phyloP scores from a whole-genome alignment of 2,797 vertebrate species.

The Helicolenus hilgendorfi region DNA sequence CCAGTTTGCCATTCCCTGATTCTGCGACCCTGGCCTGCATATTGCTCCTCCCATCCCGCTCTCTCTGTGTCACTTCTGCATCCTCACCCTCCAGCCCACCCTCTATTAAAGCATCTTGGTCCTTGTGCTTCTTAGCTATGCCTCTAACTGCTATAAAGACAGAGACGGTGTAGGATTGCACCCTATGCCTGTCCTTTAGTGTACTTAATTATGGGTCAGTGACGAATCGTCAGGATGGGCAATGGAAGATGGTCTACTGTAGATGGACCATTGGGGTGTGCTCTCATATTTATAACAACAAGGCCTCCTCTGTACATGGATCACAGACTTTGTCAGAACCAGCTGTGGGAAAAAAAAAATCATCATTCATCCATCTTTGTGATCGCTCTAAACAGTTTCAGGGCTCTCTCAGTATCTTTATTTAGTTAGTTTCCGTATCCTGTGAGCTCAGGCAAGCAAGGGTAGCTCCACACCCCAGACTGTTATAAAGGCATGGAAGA shows the following conservation, averaged over 20 bases:
- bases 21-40: slow-evolving; percentile 35
- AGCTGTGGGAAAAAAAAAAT: slow-evolving; percentile 35
- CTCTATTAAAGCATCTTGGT: slow-evolving; percentile 70
- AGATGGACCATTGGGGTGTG: slow-evolving; percentile 13
- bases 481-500: slow-evolving; percentile 12
- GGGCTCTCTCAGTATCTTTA: slow-evolving; percentile 2
- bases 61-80: slow-evolving; percentile 70
- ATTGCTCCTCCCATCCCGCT: slow-evolving; percentile 61
- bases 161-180: slow-evolving; percentile 46
- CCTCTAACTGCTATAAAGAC: slow-evolving; percentile 63
- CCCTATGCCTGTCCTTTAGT: slow-evolving; percentile 31
- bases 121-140: slow-evolving; percentile 64
- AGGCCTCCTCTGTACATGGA: slow-evolving; percentile 28
- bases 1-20: slow-evolving; percentile 98
- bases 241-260: not conserved
- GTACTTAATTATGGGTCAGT: slow-evolving; percentile 18
- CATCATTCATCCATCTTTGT: slow-evolving; percentile 16
- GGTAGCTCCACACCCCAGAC: not conserved
- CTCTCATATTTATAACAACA: slow-evolving; percentile 38
- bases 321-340: slow-evolving; percentile 37
- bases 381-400: slow-evolving; percentile 17
- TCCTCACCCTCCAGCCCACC: slow-evolving; percentile 64
- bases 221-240: slow-evolving; percentile 11
- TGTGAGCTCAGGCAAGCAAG: not conserved
- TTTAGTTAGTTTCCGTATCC: not conserved